Base-by-base conservation (phyloP, 2,888 invertebrate genomes). In the Rhynchonema sp. region DNA sequence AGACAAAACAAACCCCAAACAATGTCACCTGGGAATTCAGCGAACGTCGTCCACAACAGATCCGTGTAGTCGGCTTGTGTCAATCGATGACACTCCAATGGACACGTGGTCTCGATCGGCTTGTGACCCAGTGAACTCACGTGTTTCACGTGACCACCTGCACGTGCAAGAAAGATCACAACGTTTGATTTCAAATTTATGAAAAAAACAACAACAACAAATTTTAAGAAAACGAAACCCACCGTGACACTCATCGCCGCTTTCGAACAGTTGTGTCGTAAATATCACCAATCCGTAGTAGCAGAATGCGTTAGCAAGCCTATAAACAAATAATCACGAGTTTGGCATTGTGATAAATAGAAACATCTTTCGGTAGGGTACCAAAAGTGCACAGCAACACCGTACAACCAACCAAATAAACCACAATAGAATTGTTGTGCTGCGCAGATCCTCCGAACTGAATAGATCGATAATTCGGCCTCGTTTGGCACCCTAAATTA, bases 1-100 rank as follows among this genome's bases (percentile, higher is more conserved):
- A n/a, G n/a, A n/a, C n/a, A n/a, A n/a, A n/a, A n/a, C n/a, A n/a
- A n/a, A n/a, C n/a, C n/a, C n/a, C n/a, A n/a, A n/a, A n/a, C n/a
- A n/a, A n/a, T n/a, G n/a, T n/a, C 70, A 84, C 86, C 89, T 46
- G 91, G 92, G 75, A 92, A 91, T 76, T 92, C 91, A 0, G 91
- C 88, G 56, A 91, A 76, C 0, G 90, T 91, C 1, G 90, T 91
- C 87, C 89, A 90, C 30, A 91, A 77, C 27, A 92, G 77, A 75
- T 91, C 89, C 78, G 87, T 84, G 71, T 91, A 92, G 75, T 92
- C 91, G 0, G 84, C 83, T 23, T 86, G 85, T 68, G 83, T 83
- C 29, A 89, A 76, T 60, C 83, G 72, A 56, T 75, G 74, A 66
- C 79, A 79, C 62, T 73, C 74, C 54, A 73, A 66, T 59, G 66